These are phyloP conservation scores for Athalia rosae DNA, from an alignment of 2,888 invertebrate species.

Conservation along the genomic window DNA sequence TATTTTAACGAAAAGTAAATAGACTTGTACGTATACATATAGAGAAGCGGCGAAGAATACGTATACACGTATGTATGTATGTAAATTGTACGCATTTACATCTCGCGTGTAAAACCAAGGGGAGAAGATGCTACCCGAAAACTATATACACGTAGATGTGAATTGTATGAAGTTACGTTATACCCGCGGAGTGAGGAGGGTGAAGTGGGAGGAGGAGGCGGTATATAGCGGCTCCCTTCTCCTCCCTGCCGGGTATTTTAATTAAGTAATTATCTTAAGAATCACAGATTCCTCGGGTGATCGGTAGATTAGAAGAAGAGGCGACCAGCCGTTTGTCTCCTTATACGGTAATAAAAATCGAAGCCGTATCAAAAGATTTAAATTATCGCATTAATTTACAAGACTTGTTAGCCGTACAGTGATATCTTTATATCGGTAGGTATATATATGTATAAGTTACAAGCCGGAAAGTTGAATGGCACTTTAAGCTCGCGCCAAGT, in stretches of 20 bases:
- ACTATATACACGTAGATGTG: no score
- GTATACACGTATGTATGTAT: neutral
- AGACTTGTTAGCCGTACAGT: constrained; percentile 26
- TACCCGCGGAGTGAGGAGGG: neutral
- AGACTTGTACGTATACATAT: neutral
- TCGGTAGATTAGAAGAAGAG: constrained; percentile 43
- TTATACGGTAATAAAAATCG: constrained; percentile 41
- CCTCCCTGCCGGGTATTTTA: constrained; percentile 51
- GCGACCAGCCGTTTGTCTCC: constrained; percentile 32
- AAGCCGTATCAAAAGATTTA: constrained; percentile 36
- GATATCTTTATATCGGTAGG: constrained; percentile 21
- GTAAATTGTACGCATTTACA: no score
- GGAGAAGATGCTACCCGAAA: neutral
- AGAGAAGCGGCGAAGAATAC: neutral
- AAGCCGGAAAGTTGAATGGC: constrained; percentile 19
- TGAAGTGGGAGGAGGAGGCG: neutral
- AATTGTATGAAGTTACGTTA: no score
- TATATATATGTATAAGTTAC: neutral
- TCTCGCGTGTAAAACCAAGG: neutral
- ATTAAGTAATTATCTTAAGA: constrained; percentile 51
- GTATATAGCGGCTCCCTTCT: neutral
- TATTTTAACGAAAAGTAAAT: constrained; percentile 37
- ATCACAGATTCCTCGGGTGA: constrained; percentile 49
- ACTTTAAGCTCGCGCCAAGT: constrained; percentile 35
- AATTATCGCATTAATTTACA: constrained; percentile 45